A percentile compares a stretch with the other conserved stretches of the same genome.
Evolutionary conservation across 30 jellyfish, hydroid and myxozoan species (phyloP).

Genomic region (Pelagia noctiluca): DNA sequence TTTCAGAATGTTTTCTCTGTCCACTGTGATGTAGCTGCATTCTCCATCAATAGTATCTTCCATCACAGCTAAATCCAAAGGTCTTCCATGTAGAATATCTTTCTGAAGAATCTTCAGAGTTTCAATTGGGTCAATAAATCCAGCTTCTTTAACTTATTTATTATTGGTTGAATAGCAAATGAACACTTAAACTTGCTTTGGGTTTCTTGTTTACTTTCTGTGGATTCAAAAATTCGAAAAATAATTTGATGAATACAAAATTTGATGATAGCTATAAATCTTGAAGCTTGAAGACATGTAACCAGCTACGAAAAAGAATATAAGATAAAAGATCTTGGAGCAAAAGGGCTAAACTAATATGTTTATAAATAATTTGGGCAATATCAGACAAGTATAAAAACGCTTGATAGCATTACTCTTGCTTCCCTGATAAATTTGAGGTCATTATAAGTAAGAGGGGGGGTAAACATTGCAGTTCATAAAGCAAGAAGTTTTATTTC

Average conservation of each 20-base stretch:
- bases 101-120: conserved; percentile 3
- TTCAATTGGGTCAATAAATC: neutral
- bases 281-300: conserved; percentile 1
- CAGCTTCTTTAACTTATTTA: conserved; percentile 1
- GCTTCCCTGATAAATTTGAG: no score
- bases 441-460: no score
- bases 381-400: no score
- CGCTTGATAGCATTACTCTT: no score
- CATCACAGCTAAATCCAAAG: conserved; percentile 1
- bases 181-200: conserved; percentile 1
- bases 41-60: conserved; percentile 3
- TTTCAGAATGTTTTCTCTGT: conserved; percentile 10
- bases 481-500: no score
- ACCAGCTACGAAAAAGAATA: conserved; percentile 1
- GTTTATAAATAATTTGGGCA: no score
- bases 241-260: neutral
- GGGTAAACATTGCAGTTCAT: no score
- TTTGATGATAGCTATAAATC: conserved; percentile 1
- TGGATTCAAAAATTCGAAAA: neutral
- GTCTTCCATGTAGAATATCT: neutral
- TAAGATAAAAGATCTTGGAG: neutral
- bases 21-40: conserved; percentile 15
- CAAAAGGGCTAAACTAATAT: no score
- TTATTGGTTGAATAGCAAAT: neutral
- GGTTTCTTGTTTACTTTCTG: neutral